Percentiles rank a stretch among this genome's conserved stretches.
These are phyloP conservation scores for Microdon myrmicae DNA, from an alignment of 2,888 invertebrate genomes.

Conservation along the genomic window DNA sequence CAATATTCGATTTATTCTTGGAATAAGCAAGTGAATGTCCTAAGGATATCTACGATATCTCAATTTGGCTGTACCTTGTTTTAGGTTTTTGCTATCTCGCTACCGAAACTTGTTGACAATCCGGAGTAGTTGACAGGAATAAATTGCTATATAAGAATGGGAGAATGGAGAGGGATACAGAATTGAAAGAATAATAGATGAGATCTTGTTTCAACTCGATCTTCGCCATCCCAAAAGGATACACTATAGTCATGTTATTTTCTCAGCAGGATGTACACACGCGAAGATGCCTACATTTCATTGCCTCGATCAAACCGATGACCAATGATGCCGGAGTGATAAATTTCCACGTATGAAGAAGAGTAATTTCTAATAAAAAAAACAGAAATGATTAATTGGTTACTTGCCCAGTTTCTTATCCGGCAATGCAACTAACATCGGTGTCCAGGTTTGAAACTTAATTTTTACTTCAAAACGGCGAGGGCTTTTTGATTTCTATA, in stretches of 20 bases:
- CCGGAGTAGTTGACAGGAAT: slow-evolving; percentile 33
- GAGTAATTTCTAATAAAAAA: no score
- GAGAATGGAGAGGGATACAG: no score
- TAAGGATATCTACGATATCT: no score
- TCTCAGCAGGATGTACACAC: slow-evolving; percentile 38
- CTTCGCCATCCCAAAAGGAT: slow-evolving; percentile 17
- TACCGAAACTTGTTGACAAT: slow-evolving; percentile 48
- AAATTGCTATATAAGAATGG: no score
- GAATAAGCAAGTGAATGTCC: slow-evolving; percentile 36
- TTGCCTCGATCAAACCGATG: slow-evolving; percentile 15
- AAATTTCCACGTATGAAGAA: slow-evolving; percentile 26
- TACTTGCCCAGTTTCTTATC: no score
- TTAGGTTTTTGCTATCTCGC: slow-evolving; percentile 35
- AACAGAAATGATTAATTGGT: no score
- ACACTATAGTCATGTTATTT: slow-evolving; percentile 32
- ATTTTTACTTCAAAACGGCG: no score
- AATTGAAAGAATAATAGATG: slow-evolving; percentile 36
- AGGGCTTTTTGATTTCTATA: no score
- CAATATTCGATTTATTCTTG: slow-evolving; percentile 35
- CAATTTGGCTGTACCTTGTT: slow-evolving; percentile 6
- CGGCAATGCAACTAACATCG: no score
- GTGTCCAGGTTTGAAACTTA: no score
- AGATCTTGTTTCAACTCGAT: slow-evolving; percentile 42
- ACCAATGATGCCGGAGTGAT: slow-evolving; percentile 40
- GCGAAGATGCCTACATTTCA: slow-evolving; percentile 13